These are phyloP conservation scores for Zingel zingel DNA, from an alignment of 2,113 vertebrate genomes.

Conservation along the genomic window DNA sequence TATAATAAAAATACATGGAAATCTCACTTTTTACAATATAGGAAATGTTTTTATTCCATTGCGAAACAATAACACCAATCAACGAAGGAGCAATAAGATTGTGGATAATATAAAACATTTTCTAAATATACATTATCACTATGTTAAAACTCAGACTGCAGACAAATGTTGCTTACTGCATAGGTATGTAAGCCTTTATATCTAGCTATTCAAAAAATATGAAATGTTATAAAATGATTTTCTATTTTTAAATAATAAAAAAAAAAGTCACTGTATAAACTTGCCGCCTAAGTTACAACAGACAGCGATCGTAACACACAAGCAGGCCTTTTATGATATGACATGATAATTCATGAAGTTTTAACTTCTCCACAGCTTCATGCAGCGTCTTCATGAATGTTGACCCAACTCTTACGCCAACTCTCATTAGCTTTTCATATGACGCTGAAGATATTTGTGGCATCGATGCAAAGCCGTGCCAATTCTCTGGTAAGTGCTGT, in stretches of 20 bases:
- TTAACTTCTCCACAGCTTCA: conserved; percentile 28
- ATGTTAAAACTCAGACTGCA: not conserved
- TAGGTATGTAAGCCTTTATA: not conserved
- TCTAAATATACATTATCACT: not conserved
- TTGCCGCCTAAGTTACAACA: conserved; percentile 36
- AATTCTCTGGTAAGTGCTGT: conserved; percentile 56
- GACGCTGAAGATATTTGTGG: conserved; percentile 56
- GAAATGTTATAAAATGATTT: not conserved
- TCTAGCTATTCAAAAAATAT: not conserved
- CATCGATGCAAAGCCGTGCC: conserved; percentile 25
- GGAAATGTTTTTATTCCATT: too few species aligned
- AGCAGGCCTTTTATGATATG: conserved; percentile 7
- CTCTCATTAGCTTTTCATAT: conserved; percentile 53
- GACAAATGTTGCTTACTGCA: not conserved
- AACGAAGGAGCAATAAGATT: not conserved
- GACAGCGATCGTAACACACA: conserved; percentile 30
- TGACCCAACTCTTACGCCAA: conserved; percentile 49
- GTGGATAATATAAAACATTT: too few species aligned
- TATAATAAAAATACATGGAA: too few species aligned
- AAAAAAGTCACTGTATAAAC: not conserved
- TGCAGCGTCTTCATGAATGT: conserved; percentile 17
- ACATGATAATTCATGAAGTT: conserved; percentile 35
- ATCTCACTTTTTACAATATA: too few species aligned
- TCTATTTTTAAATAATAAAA: not conserved
- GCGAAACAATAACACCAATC: not conserved